Evolutionary conservation across 1,140 invertebrate species (phyloP).

Genomic region (Ceratina calcarata): DNA sequence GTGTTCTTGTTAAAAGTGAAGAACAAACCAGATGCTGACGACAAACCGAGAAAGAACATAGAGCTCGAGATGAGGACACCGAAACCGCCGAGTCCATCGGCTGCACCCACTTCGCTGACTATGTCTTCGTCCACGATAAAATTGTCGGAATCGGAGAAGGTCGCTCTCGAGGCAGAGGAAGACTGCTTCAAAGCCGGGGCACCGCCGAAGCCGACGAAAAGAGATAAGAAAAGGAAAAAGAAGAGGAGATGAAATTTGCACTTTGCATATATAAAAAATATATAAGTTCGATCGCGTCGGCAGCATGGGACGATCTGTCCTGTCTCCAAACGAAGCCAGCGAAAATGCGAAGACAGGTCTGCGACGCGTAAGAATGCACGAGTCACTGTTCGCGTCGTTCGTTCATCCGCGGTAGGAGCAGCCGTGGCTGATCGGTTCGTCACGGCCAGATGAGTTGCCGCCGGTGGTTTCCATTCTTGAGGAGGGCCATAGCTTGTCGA

Average conservation of each 20-base stretch:
- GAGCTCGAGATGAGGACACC: constrained; percentile 75
- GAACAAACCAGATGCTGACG: constrained; percentile 61
- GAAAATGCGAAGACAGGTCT: constrained; percentile 3
- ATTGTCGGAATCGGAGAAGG: no score
- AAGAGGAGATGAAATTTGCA: neutral
- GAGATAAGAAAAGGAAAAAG: neutral
- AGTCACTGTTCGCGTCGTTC: constrained; percentile 20
- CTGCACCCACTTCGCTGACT: neutral
- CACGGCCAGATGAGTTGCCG: constrained; percentile 46
- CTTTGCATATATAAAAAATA: neutral
- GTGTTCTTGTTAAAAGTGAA: constrained; percentile 73
- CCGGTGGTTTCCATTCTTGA: neutral
- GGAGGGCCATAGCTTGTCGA: constrained; percentile 6
- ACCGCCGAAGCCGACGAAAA: neutral
- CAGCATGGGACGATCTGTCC: no score
- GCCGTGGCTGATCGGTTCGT: constrained; percentile 63
- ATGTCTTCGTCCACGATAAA: no score
- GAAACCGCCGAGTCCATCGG: constrained; percentile 58
- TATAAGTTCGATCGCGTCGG: neutral
- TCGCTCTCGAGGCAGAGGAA: no score
- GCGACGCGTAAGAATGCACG: constrained; percentile 31
- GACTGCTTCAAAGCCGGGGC: neutral
- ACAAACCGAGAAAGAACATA: constrained; percentile 66
- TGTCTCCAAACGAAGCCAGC: constrained; percentile 30
- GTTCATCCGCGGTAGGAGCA: constrained; percentile 22